phyloP scores from a whole-genome alignment of 2,888 invertebrate genomes.

The Lycaena phlaeas region DNA sequence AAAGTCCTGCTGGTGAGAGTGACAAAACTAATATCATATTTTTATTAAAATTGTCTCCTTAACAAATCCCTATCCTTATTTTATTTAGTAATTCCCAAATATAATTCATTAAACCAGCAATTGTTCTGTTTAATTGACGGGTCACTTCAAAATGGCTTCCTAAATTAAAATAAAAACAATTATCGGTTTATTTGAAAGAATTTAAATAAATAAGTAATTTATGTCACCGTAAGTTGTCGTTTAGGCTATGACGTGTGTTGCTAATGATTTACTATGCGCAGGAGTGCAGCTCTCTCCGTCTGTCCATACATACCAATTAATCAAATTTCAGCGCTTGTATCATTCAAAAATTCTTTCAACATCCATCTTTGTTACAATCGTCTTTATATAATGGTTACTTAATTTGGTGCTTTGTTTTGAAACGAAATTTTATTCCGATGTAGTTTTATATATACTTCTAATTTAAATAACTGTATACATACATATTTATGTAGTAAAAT shows the following conservation, averaged over 20 bases:
- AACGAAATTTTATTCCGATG: background rate
- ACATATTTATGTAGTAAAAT: too few relatives aligned
- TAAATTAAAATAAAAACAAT: background rate
- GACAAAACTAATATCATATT: constrained; percentile 23
- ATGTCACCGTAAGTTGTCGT: background rate
- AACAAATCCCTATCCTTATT: too few relatives aligned
- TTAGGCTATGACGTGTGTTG: background rate
- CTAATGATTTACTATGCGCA: constrained; percentile 27
- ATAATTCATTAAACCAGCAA: background rate
- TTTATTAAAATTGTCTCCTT: too few relatives aligned
- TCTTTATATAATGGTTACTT: constrained; percentile 23
- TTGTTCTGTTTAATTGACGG: background rate
- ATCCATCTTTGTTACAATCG: constrained; percentile 15
- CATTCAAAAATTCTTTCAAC: constrained; percentile 20
- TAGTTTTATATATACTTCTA: too few relatives aligned
- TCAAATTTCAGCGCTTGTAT: constrained; percentile 22
- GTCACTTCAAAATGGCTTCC: background rate
- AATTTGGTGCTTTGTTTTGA: constrained; percentile 4
- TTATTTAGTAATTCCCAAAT: too few relatives aligned
- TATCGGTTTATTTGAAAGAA: background rate
- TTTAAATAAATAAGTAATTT: background rate
- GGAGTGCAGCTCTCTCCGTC: constrained; percentile 33
- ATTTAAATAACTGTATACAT: too few relatives aligned
- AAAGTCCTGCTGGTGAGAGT: constrained; percentile 68
- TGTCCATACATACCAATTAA: constrained; percentile 35